Evolutionary conservation across 2,797 vertebrate genomes (phyloP).

Genomic region (Coilia nasus): DNA sequence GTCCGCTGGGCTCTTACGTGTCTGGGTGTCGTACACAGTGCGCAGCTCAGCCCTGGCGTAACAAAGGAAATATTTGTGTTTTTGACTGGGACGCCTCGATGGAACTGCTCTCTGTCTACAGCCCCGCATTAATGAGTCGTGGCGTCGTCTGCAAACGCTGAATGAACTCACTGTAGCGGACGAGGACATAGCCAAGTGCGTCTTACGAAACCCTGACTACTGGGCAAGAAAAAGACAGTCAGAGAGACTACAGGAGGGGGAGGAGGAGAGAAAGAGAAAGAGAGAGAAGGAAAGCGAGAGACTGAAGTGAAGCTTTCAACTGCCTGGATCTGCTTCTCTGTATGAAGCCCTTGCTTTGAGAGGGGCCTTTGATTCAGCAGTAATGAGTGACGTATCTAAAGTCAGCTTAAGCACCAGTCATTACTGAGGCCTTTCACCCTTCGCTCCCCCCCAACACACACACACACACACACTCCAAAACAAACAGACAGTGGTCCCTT

Average conservation of each 20-base stretch:
- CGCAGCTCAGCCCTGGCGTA: background rate
- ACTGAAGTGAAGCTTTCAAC: background rate
- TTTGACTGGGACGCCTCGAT: background rate
- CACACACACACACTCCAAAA: background rate
- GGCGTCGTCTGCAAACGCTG: background rate
- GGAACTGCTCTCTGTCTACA: background rate
- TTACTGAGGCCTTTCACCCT: background rate
- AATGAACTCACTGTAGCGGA: conserved; percentile 1
- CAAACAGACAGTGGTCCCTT: background rate
- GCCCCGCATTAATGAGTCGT: background rate
- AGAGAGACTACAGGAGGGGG: background rate
- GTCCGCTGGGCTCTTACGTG: background rate
- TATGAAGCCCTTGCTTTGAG: background rate
- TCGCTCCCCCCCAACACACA: too few species aligned
- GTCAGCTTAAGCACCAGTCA: conserved; percentile 8
- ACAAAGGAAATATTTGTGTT: background rate
- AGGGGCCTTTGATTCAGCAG: background rate
- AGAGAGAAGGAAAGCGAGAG: background rate
- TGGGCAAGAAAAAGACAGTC: background rate
- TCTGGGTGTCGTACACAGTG: background rate
- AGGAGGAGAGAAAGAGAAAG: background rate
- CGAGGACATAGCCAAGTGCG: background rate
- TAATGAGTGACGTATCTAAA: background rate
- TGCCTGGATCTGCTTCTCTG: background rate
- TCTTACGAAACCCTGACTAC: background rate